phyloP scores from a whole-genome alignment of 2,797 vertebrate genomes.

The Hafferia zeledoni region DNA sequence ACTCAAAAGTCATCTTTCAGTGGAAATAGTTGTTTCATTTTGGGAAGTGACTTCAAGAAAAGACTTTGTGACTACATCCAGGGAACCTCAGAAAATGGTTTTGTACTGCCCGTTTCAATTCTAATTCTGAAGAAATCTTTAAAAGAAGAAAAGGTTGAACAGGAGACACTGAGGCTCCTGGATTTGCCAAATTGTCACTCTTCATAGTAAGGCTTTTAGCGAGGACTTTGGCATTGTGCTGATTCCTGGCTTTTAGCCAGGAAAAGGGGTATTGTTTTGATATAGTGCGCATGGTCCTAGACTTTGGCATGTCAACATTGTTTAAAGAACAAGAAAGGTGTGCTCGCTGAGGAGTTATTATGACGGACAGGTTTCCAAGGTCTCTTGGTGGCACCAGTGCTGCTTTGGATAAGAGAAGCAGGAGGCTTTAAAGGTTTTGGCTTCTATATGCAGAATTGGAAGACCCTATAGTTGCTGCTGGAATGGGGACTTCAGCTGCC shows the following conservation, averaged over 20 bases:
- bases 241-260: constrained; percentile 49
- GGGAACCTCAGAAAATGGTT: not conserved
- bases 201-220: not conserved
- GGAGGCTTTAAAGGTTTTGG: constrained; percentile 27
- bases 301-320: constrained; percentile 65
- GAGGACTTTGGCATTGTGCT: constrained; percentile 17
- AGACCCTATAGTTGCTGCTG: not conserved
- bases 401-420: constrained; percentile 6
- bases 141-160: not conserved
- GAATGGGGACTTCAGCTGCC: not conserved
- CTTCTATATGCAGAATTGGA: not conserved
- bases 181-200: not conserved
- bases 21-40: not conserved
- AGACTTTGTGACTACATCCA: not conserved
- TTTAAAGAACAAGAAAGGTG: constrained; percentile 56
- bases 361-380: constrained; percentile 67
- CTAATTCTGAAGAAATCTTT: not conserved
- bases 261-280: constrained; percentile 72
- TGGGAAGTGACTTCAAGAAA: not conserved
- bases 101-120: not conserved
- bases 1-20: not conserved
- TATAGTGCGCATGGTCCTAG: constrained; percentile 56
- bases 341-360: constrained; percentile 57
- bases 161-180: not conserved
- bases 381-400: constrained; percentile 15